phyloP scores from a whole-genome alignment of 53 echinoderm and acorn worm species.

The Luidia sarsii region DNA sequence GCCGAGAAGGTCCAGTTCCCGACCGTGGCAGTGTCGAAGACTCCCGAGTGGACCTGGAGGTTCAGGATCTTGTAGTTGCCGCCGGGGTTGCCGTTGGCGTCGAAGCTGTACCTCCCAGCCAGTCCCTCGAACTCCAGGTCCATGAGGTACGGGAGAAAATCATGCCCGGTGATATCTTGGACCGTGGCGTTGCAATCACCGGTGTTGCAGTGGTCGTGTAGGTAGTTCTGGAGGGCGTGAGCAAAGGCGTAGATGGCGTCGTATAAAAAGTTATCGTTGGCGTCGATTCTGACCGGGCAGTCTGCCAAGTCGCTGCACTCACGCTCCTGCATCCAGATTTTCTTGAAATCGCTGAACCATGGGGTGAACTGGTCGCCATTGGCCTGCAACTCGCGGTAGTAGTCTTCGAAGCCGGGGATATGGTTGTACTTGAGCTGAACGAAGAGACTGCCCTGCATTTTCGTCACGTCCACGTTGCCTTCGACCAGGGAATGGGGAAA shows the following conservation, averaged over 20 bases:
- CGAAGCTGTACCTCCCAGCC: conserved; percentile 20
- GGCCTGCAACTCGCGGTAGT: conserved; percentile 3
- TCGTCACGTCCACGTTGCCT: not conserved
- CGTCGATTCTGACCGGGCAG: conserved; percentile 2
- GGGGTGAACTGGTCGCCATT: not conserved
- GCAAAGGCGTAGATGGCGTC: conserved; percentile 46
- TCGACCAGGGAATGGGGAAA: not conserved
- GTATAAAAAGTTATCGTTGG: conserved; percentile 1
- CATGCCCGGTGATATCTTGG: conserved; percentile 11
- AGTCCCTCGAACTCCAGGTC: conserved; percentile 22
- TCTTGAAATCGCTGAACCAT: conserved; percentile 21
- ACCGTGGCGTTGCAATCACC: not conserved
- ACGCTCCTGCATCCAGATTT: not conserved
- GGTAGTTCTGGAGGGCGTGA: conserved; percentile 16
- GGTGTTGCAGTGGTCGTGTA: conserved; percentile 1
- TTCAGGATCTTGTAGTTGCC: conserved; percentile 22
- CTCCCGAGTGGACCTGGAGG: not conserved
- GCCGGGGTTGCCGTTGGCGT: conserved; percentile 24
- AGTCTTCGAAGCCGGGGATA: conserved; percentile 16
- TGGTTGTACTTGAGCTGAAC: not conserved
- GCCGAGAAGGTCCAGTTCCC: conserved; percentile 24
- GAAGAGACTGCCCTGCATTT: conserved; percentile 9
- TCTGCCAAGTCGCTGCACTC: conserved; percentile 4
- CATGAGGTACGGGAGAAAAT: not conserved
- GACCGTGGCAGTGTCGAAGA: not conserved